A percentile compares a stretch with the other conserved stretches of the same genome.
Evolutionary conservation across 2,797 vertebrate species (phyloP).

Genomic region (Luscinia megarhynchos): DNA sequence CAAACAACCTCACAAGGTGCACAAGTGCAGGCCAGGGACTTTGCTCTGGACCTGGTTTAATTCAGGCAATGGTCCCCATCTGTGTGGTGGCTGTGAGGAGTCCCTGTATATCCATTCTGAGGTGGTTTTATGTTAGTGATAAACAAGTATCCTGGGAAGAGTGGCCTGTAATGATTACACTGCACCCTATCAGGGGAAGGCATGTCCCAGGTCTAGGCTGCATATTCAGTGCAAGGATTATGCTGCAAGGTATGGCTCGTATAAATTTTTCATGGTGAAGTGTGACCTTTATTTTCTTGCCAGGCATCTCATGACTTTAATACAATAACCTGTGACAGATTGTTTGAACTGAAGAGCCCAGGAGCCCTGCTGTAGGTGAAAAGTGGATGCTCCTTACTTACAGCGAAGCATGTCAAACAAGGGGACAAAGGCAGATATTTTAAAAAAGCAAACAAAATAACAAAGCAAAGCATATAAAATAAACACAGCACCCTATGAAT

Average conservation of each 20-base stretch:
- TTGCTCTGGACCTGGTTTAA: background rate
- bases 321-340: slow-evolving; percentile 46
- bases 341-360: slow-evolving; percentile 39
- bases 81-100: background rate
- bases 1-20: background rate
- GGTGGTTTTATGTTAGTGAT: background rate
- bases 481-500: background rate
- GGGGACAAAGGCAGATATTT: background rate
- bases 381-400: slow-evolving; percentile 27
- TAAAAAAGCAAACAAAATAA: background rate
- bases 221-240: background rate
- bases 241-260: background rate
- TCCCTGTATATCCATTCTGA: background rate
- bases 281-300: slow-evolving; percentile 56
- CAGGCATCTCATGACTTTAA: slow-evolving; percentile 24
- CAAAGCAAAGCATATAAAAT: background rate
- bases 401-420: slow-evolving; percentile 17
- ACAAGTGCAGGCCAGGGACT: too few relatives aligned
- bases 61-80: background rate
- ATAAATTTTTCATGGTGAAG: slow-evolving; percentile 25
- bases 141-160: background rate
- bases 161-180: background rate
- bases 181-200: background rate
- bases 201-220: background rate
- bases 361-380: slow-evolving; percentile 56